Evolutionary conservation across 2,113 vertebrate genomes (phyloP).

Genomic region (Cynoglossus semilaevis): DNA sequence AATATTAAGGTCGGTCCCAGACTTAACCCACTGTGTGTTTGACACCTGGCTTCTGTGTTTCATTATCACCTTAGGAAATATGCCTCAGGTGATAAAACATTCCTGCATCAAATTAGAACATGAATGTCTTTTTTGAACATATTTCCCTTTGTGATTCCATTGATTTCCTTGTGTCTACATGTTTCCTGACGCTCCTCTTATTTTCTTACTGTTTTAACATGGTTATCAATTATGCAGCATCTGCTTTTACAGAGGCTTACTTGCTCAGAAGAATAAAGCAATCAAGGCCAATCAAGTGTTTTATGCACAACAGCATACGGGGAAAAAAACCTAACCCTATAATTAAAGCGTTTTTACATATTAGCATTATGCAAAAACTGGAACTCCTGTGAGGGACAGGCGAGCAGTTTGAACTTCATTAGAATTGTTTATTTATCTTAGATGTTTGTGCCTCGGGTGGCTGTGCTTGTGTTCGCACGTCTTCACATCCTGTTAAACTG

Average conservation of each 20-base stretch:
- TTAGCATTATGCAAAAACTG: slow-evolving; percentile 8
- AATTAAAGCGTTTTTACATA: slow-evolving; percentile 10
- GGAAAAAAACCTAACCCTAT: slow-evolving; percentile 3
- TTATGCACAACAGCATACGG: slow-evolving; percentile 13
- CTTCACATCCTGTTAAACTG: slow-evolving; percentile 28
- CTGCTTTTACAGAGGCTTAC: not conserved
- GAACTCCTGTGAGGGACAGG: slow-evolving; percentile 5
- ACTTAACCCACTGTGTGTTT: no score
- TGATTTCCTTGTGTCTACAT: not conserved
- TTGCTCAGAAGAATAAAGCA: not conserved
- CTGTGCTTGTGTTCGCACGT: not conserved
- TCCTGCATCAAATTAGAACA: no score
- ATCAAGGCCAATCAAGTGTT: slow-evolving; percentile 5
- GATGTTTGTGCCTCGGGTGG: slow-evolving; percentile 12
- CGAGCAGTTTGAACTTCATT: slow-evolving; percentile 21
- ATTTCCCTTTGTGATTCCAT: no score
- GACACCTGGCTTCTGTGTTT: no score
- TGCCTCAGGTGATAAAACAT: no score
- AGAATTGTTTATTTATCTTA: slow-evolving; percentile 9
- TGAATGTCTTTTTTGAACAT: no score
- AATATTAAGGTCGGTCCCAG: no score
- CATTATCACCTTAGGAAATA: no score
- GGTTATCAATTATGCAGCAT: not conserved
- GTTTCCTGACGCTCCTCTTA: not conserved
- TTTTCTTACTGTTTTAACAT: not conserved